Evolutionary conservation across 1,140 invertebrate species (phyloP).

Genomic region (Adelges cooleyi): DNA sequence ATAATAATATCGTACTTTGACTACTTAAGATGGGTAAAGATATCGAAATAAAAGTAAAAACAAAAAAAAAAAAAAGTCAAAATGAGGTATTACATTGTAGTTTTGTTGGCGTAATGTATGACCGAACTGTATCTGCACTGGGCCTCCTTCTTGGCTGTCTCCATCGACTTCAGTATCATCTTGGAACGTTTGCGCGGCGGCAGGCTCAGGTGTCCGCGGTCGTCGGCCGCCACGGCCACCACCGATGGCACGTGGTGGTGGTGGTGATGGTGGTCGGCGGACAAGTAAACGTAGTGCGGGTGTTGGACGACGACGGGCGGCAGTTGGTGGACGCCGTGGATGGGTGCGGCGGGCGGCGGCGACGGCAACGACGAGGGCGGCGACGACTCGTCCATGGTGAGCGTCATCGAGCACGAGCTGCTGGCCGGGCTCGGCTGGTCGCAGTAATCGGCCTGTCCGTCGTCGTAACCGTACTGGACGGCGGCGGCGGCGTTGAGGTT

Average conservation of each 20-base stretch:
- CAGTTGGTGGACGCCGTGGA: too few species aligned
- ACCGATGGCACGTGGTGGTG: conserved; percentile 44
- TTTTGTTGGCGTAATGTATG: conserved; percentile 66
- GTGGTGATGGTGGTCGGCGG: conserved; percentile 36
- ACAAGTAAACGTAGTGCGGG: conserved; percentile 31
- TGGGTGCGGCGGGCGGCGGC: neutral
- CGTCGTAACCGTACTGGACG: conserved; percentile 6
- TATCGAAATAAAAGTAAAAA: neutral
- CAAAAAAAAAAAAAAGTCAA: neutral
- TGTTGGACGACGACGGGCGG: too few species aligned
- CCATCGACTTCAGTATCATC: conserved; percentile 60
- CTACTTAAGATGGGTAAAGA: neutral
- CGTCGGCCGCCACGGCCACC: conserved; percentile 41
- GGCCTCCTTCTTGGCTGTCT: conserved; percentile 40
- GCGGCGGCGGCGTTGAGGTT: neutral
- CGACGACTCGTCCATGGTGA: conserved; percentile 18
- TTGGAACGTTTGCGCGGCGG: conserved; percentile 64
- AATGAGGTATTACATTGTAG: conserved; percentile 33
- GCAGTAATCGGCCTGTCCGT: neutral
- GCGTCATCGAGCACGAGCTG: conserved; percentile 35
- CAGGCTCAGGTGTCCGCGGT: conserved; percentile 52
- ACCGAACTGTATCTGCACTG: conserved; percentile 57
- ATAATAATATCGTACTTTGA: too few species aligned
- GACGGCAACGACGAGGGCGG: conserved; percentile 31
- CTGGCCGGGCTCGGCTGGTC: conserved; percentile 35